Evolutionary conservation across 2,113 vertebrate species (phyloP).

Genomic region (Anoura caudifer): DNA sequence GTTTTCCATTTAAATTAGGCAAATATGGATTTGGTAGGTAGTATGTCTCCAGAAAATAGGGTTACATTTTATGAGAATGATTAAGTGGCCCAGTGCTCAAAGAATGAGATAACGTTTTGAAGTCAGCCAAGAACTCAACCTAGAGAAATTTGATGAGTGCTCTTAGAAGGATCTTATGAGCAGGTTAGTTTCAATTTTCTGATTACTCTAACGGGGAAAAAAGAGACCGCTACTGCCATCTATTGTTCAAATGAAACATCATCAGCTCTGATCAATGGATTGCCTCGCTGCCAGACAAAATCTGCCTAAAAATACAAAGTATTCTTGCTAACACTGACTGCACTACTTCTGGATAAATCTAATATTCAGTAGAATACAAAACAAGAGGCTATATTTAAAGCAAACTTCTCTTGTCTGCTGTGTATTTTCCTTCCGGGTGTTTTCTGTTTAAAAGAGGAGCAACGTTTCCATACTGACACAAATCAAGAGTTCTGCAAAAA

Average conservation of each 20-base stretch:
- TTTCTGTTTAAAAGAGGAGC: not conserved
- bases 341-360: not conserved
- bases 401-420: not conserved
- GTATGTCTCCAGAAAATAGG: conserved; percentile 35
- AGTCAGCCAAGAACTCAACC: conserved; percentile 59
- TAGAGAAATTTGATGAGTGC: conserved; percentile 53
- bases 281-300: not conserved
- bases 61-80: conserved; percentile 67
- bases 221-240: conserved; percentile 83
- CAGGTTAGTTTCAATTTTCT: not conserved
- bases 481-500: not conserved
- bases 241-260: conserved; percentile 77
- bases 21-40: conserved; percentile 48
- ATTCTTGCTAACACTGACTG: not conserved
- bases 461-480: not conserved
- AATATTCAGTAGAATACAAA: not conserved
- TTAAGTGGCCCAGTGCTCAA: conserved; percentile 51
- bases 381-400: not conserved
- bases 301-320: not conserved
- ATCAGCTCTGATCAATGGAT: not conserved
- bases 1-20: conserved; percentile 69
- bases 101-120: conserved; percentile 52
- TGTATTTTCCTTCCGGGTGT: not conserved
- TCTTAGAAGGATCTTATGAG: conserved; percentile 33
- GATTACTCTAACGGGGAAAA: not conserved